Evolutionary conservation across 2,113 vertebrate species (phyloP).

Genomic region (Menura novaehollandiae): DNA sequence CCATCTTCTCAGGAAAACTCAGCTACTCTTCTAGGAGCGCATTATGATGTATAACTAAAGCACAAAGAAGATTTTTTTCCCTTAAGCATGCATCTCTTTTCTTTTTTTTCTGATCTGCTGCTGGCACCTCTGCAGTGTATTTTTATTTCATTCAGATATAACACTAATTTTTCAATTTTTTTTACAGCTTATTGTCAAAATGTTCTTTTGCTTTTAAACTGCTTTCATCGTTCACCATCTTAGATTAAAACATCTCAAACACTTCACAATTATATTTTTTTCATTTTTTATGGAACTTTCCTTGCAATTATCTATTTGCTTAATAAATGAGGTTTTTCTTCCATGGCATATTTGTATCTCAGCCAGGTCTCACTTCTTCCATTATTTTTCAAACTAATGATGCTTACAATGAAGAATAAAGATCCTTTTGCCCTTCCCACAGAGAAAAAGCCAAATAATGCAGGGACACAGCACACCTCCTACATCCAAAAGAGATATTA

Average conservation of each 20-base stretch:
- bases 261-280: not conserved
- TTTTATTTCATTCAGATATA: not conserved
- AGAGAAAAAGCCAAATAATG: not conserved
- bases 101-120: not conserved
- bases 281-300: not conserved
- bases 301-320: not conserved
- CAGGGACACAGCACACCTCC: not conserved
- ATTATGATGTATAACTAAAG: not conserved
- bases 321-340: not conserved
- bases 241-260: not conserved
- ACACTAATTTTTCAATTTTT: not conserved
- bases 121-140: not conserved
- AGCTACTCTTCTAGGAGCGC: not conserved
- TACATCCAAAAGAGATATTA: not conserved
- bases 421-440: not conserved
- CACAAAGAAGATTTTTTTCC: not conserved
- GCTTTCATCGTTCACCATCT: not conserved
- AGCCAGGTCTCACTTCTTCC: not conserved
- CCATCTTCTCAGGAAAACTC: not conserved
- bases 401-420: not conserved
- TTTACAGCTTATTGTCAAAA: not conserved
- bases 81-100: not conserved
- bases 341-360: not conserved
- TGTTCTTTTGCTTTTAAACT: not conserved
- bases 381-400: not conserved